Evolutionary conservation across 2,888 invertebrate species (phyloP).

Genomic region (Hyposoter didymator): DNA sequence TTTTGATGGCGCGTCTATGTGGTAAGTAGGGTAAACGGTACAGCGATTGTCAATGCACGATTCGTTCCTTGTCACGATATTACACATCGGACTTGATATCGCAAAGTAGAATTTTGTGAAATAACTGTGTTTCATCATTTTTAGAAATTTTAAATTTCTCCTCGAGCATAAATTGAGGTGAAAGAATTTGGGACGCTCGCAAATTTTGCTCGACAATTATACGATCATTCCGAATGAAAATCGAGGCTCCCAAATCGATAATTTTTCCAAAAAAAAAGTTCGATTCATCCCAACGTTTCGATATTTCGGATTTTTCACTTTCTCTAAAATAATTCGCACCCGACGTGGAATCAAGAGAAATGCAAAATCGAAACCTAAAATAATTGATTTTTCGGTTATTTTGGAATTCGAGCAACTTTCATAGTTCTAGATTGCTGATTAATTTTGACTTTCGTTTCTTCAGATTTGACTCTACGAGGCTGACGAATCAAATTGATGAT

Average conservation of each 20-base stretch:
- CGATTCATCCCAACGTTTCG: not conserved
- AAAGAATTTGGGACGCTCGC: not conserved
- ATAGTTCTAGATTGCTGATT: too few species aligned
- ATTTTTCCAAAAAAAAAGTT: not conserved
- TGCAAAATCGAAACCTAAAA: not conserved
- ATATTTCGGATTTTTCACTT: too few species aligned
- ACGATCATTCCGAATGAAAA: not conserved
- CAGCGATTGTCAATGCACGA: conserved; percentile 37
- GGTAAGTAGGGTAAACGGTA: conserved; percentile 50
- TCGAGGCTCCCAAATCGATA: not conserved
- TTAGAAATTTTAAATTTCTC: conserved; percentile 1
- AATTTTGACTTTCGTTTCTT: not conserved
- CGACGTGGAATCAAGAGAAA: too few species aligned
- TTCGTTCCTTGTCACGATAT: conserved; percentile 24
- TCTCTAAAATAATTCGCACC: too few species aligned
- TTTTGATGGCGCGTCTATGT: conserved; percentile 36
- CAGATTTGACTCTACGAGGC: not conserved
- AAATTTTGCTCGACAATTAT: not conserved
- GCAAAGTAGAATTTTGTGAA: conserved; percentile 31
- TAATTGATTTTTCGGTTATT: not conserved
- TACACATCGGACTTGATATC: conserved; percentile 6
- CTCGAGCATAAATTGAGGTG: not conserved
- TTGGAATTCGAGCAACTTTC: not conserved
- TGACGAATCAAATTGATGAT: not conserved
- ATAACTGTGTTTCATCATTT: not conserved